Percentiles rank a stretch among this genome's conserved stretches.
phyloP scores from a whole-genome alignment of 2,888 invertebrate species.

The Netelia virgata region DNA sequence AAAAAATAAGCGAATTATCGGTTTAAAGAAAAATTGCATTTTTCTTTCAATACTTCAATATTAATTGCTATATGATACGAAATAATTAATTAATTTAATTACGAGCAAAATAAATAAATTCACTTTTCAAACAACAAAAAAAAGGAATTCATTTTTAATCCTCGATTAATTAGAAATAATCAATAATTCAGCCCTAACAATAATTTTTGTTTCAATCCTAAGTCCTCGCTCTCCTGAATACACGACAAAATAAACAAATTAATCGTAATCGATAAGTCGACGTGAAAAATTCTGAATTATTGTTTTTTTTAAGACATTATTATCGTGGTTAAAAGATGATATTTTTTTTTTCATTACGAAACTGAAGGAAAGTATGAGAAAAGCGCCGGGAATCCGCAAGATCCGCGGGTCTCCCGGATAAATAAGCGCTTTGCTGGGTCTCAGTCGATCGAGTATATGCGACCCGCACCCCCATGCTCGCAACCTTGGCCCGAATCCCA shows the following conservation, averaged over 20 bases:
- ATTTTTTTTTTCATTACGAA: constrained; percentile 2
- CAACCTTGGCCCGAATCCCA: constrained; percentile 73
- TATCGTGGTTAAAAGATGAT: not conserved
- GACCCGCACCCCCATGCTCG: constrained; percentile 65
- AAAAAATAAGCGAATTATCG: too few species aligned
- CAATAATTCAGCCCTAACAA: too few species aligned
- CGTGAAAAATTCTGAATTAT: not conserved
- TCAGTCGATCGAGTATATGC: constrained; percentile 61
- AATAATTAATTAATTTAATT: too few species aligned
- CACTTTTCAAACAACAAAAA: too few species aligned
- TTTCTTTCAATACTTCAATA: too few species aligned
- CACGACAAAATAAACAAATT: not conserved
- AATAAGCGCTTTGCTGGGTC: constrained; percentile 47
- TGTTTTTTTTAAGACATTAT: not conserved
- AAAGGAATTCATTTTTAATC: too few species aligned
- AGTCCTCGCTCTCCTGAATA: not conserved
- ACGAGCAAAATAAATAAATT: too few species aligned
- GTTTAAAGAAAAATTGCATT: too few species aligned
- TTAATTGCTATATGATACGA: too few species aligned
- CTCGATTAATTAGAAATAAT: too few species aligned
- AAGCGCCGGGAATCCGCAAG: constrained; percentile 33
- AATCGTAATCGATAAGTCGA: not conserved
- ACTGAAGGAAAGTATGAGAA: constrained; percentile 10
- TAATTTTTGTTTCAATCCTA: too few species aligned
- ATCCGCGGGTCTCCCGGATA: constrained; percentile 54